A percentile compares a stretch with the other conserved stretches of the same genome.
Conservation (phyloP, 2,797 vertebrate genomes). For the Muscicapa striata region DNA sequence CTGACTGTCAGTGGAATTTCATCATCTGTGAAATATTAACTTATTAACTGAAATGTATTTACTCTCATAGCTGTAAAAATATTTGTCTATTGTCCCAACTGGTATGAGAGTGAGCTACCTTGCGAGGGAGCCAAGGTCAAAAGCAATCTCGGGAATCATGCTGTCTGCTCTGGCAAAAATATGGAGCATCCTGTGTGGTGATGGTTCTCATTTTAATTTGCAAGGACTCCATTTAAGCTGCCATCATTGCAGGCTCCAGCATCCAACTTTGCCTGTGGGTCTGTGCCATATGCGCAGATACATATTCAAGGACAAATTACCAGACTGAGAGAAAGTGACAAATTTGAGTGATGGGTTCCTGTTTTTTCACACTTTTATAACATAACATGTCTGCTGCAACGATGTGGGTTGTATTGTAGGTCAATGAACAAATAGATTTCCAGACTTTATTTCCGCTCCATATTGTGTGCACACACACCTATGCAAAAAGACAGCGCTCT, state of each 20-base stretch:
- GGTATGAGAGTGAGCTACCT: not conserved
- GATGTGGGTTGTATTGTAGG: not conserved
- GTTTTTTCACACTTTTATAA: not conserved
- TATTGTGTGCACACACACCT: not conserved
- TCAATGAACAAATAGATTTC: not conserved
- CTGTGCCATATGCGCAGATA: conserved; percentile 56
- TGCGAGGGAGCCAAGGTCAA: conserved; percentile 48
- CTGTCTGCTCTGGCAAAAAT: conserved; percentile 37
- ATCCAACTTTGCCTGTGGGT: conserved; percentile 64
- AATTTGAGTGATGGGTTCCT: conserved; percentile 50
- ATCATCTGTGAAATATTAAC: conserved; percentile 69
- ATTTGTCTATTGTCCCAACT: conserved; percentile 53
- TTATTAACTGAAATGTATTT: conserved; percentile 59
- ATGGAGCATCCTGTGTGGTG: not conserved
- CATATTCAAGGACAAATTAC: conserved; percentile 54
- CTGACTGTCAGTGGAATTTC: conserved; percentile 50
- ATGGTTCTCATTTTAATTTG: conserved; percentile 30
- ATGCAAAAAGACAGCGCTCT: not conserved
- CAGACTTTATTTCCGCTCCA: not conserved
- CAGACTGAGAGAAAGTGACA: conserved; percentile 45
- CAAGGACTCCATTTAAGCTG: conserved; percentile 9
- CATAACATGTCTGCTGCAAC: not conserved
- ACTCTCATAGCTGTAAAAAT: conserved; percentile 55
- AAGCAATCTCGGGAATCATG: conserved; percentile 15
- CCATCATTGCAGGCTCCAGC: conserved; percentile 29